Base-by-base conservation (phyloP, 1,140 invertebrate genomes). In the Sipha flava region DNA sequence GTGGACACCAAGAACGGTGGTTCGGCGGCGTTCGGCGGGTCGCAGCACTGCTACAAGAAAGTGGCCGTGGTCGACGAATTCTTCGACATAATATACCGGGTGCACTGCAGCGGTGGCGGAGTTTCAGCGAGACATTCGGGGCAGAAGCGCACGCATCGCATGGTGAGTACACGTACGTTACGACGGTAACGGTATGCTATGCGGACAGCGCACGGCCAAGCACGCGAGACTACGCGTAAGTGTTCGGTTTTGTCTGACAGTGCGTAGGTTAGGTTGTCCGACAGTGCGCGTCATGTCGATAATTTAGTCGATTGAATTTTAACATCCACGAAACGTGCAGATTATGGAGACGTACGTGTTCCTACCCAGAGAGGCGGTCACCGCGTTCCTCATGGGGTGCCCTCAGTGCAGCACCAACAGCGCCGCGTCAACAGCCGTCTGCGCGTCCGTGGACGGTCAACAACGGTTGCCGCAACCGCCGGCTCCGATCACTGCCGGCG, bases 21-120 rank as follows among this genome's bases (percentile, higher is more conserved):
- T 16, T 12, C 49, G 21, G n/a, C 18, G 72, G 31, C 26, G 18
- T 9, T 23, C 4, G 43, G 45, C 4, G 47, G 47, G 1, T 52
- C 43, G 68, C 52, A 45, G 52, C 34, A 75, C 12, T 21, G 23
- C 3, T 96, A 93, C 85, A 93, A 96, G 84, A 94, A 95, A 85
- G 95, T 98, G 7, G 95, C 95, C 0, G 92, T 97, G 29, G 96
- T 98, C 14, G 96, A 98, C 87, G 94, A 97, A 84, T 98, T 98
- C 87, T 98, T 97, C 85, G 94, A 97, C 85, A 98, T 98, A 81
- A 98, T 98, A 82, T 96, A 97, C 87, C 93, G 91, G 26, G 94
- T 97, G 21, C 96, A 98, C 85, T 95, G 96, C 84, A 89, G 95
- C 81, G 94, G 93, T 85, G 94, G 94, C 82, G 88, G 93, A 83